Conservation (phyloP, 2,797 vertebrate genomes). For the Gymnothorax reevesii region DNA sequence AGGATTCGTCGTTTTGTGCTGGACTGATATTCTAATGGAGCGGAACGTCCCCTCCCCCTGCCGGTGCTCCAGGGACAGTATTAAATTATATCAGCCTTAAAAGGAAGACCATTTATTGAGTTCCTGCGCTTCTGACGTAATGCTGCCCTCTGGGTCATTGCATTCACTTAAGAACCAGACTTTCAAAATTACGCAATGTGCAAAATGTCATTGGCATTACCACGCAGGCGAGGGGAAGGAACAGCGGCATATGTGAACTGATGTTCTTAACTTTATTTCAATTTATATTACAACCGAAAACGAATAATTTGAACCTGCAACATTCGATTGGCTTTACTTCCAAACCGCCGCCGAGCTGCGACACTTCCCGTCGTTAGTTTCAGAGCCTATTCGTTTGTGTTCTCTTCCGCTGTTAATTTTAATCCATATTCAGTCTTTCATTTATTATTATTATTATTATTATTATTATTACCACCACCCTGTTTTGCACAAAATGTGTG, state of each 20-base stretch:
- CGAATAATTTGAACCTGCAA: background rate
- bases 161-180: conserved; percentile 29
- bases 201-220: conserved; percentile 43
- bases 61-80: conserved; percentile 29
- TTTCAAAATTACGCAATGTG: conserved; percentile 57
- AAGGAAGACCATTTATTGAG: conserved; percentile 53
- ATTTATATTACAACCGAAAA: background rate
- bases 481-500: background rate
- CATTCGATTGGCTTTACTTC: background rate
- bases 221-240: conserved; percentile 20
- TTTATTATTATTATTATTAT: too few species aligned
- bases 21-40: background rate
- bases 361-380: background rate
- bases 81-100: conserved; percentile 48
- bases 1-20: background rate
- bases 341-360: too few species aligned
- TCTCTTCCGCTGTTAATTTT: background rate
- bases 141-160: conserved; percentile 37
- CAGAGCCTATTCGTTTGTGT: background rate
- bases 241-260: background rate
- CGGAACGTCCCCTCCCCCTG: background rate
- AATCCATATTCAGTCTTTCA: background rate
- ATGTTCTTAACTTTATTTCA: background rate
- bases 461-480: background rate
- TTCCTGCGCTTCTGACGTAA: conserved; percentile 56